Conservation (phyloP, 2,888 invertebrate species). For the Drosophila acutilabella region DNA sequence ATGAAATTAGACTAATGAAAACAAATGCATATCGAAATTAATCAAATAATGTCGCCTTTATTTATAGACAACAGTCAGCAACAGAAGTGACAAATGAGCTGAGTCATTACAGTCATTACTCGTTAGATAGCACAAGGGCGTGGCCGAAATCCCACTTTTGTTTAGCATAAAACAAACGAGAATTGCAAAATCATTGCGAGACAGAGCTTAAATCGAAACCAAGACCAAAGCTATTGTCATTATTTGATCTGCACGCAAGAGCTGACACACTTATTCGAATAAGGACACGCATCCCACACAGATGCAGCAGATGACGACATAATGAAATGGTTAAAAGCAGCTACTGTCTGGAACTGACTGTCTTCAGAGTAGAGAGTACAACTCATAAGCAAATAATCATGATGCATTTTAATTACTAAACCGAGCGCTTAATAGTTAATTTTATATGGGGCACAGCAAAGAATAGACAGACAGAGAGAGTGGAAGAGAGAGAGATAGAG, state of each 20-base stretch:
- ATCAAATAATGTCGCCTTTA: conserved; percentile 71
- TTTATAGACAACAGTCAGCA: conserved; percentile 62
- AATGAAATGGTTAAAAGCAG: conserved; percentile 30
- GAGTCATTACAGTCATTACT: conserved; percentile 54
- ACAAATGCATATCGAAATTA: conserved; percentile 78
- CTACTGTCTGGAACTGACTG: conserved; percentile 10
- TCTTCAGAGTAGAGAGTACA: neutral
- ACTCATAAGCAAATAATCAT: conserved; percentile 69
- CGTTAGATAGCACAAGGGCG: conserved; percentile 26
- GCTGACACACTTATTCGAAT: conserved; percentile 27
- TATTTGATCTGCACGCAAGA: conserved; percentile 44
- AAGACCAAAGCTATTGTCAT: conserved; percentile 54
- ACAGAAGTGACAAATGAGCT: conserved; percentile 52
- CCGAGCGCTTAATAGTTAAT: conserved; percentile 72
- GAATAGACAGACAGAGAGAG: neutral
- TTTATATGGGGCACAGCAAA: conserved; percentile 20
- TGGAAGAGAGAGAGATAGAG: neutral
- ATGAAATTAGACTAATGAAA: conserved; percentile 76
- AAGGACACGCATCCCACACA: neutral
- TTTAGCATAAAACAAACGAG: conserved; percentile 27
- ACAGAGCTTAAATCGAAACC: conserved; percentile 34
- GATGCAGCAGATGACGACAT: conserved; percentile 32
- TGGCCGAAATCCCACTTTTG: conserved; percentile 30
- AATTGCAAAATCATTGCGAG: conserved; percentile 54
- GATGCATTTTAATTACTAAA: conserved; percentile 70